Evolutionary conservation across 92 coral and sea anemone species (phyloP), one percentile per base, ranked within the genome.

Genomic region (Anthopleura xanthogrammica): DNA sequence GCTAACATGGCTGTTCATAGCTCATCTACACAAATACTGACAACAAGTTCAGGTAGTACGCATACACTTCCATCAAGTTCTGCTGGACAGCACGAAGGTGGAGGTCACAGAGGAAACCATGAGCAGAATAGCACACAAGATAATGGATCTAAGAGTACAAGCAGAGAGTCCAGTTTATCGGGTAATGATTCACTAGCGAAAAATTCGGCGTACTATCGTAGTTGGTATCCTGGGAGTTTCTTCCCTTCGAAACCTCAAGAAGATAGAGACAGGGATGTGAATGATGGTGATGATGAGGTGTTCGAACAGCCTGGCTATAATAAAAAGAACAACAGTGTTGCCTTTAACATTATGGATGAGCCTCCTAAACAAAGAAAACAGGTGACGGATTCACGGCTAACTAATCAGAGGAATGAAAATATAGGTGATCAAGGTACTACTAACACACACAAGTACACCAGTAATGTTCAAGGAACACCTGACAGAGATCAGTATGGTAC

Each of bases 191-290:
- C 70, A 9, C 5, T 20, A 17, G 19, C 13, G 5, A 64, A 39
- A 13, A 68, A 85, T 71, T 36, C 88, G 9, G 12, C 88, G 0
- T 85, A 85, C 57, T 85, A 85, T 46, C 82, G 75, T 23, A 85
- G 88, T 72, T 85, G 88, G 88, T 85, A 85, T 56, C 81, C 83
- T 16, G 88, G 88, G 10, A 85, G 88, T 52, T 85, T 85, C 72
- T 85, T 85, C 74, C 76, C 83, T 29, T 81, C 84, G 0, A 81
- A 81, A 52, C 20, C 68, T 68, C 8, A 64, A 0, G 73, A 68
- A 46, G 46, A 2, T 54, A 68, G 46, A 29, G 74, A 68, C 16
- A 36, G 74, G 14, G 43, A 20, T 29, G 46, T 54, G 58, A 54
- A 42, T 46, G 84, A 70, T 10, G 64, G 10, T 81, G 84, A 65